Evolutionary conservation across 2,797 vertebrate genomes (phyloP).

Genomic region (Sylvilagus floridanus): DNA sequence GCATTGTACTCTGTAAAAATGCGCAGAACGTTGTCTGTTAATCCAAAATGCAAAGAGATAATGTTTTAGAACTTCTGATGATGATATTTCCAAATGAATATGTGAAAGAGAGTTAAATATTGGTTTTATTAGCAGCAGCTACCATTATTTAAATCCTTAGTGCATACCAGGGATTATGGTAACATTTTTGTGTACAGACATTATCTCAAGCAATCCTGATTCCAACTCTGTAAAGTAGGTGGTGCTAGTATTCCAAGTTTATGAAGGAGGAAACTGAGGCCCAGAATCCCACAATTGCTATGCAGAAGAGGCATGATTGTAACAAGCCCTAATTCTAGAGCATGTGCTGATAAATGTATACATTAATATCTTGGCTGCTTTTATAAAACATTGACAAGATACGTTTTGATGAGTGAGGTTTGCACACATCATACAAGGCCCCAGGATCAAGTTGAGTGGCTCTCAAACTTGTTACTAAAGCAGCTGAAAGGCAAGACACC

Average conservation of each 20-base stretch:
- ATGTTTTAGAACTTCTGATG: not conserved
- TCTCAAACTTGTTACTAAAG: not conserved
- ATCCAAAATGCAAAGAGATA: too few relatives aligned
- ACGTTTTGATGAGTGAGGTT: not conserved
- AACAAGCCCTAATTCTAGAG: not conserved
- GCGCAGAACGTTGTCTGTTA: too few relatives aligned
- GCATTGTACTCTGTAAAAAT: too few relatives aligned
- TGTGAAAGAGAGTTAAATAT: not conserved
- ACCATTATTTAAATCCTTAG: not conserved
- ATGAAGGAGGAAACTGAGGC: not conserved
- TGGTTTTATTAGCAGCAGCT: not conserved
- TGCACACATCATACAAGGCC: not conserved
- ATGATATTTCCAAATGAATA: not conserved
- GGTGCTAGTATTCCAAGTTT: not conserved
- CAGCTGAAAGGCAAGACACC: not conserved
- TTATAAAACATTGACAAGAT: not conserved
- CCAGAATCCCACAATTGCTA: not conserved
- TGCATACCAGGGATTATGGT: too few relatives aligned
- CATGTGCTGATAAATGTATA: not conserved
- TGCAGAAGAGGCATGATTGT: not conserved
- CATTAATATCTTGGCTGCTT: not conserved
- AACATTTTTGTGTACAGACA: not conserved
- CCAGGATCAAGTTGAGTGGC: not conserved
- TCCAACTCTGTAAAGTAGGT: not conserved
- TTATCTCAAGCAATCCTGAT: conserved; percentile 26